Conservation (phyloP, 2,797 vertebrate species). For the Xyrichtys novacula region DNA sequence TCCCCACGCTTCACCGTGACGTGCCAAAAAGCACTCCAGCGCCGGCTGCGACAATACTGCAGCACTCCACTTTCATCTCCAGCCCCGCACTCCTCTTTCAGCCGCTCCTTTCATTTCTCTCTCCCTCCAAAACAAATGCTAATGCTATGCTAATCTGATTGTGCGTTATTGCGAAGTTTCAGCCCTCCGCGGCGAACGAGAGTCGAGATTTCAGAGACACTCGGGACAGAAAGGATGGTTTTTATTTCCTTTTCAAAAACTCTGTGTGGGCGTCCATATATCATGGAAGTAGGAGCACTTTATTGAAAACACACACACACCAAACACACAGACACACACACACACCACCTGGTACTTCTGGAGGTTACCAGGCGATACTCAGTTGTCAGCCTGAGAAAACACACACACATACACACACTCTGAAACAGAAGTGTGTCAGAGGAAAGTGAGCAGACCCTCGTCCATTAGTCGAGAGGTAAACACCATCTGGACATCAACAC, state of each 20-base stretch:
- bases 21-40: conserved; percentile 13
- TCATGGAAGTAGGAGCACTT: conserved; percentile 5
- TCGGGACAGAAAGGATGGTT: neutral
- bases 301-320: conserved; percentile 7
- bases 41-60: conserved; percentile 5
- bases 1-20: conserved; percentile 10
- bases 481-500: conserved; percentile 76
- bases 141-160: conserved; percentile 69
- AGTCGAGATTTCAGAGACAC: conserved; percentile 1
- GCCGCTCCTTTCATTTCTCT: conserved; percentile 23
- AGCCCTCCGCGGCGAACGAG: conserved; percentile 4
- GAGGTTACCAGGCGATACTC: conserved; percentile 32
- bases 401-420: conserved; percentile 15
- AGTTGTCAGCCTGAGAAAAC: neutral
- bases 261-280: neutral
- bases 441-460: conserved; percentile 23
- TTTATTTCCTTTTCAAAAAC: neutral
- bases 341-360: conserved; percentile 12
- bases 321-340: conserved; percentile 4
- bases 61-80: conserved; percentile 35
- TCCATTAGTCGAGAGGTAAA: conserved; percentile 68
- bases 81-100: conserved; percentile 16
- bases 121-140: conserved; percentile 50
- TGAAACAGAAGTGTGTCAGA: conserved; percentile 27
- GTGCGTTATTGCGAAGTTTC: conserved; percentile 44